Conservation (phyloP, 2,888 invertebrate genomes). For the Apamea epomidion region DNA sequence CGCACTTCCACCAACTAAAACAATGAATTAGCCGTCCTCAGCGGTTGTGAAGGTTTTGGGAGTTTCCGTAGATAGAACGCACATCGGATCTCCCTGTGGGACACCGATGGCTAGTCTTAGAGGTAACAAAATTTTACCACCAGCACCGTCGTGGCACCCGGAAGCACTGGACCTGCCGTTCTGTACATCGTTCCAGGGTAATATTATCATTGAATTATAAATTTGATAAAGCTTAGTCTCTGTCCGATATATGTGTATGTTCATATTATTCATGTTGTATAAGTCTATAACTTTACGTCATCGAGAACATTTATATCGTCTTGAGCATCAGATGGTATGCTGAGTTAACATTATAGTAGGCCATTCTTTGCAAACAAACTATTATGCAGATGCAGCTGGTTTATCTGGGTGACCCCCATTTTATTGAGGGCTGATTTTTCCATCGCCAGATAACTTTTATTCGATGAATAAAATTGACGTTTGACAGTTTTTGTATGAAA, state of each 20-base stretch:
- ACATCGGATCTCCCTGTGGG: neutral
- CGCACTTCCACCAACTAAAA: neutral
- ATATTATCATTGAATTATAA: neutral
- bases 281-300: neutral
- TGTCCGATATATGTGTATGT: neutral
- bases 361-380: neutral
- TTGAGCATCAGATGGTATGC: neutral
- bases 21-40: neutral
- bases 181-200: neutral
- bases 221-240: neutral
- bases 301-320: neutral
- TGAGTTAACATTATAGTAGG: neutral
- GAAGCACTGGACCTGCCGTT: neutral
- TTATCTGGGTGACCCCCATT: neutral
- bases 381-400: neutral
- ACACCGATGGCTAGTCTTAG: neutral
- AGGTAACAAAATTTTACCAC: neutral
- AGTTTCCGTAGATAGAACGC: neutral
- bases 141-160: neutral
- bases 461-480: too few species aligned
- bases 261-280: too few species aligned
- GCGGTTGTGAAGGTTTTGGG: neutral
- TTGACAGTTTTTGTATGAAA: too few species aligned
- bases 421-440: neutral
- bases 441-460: too few species aligned